Conservation (phyloP, 1,140 invertebrate species). For the Drosophila oshimai region DNA sequence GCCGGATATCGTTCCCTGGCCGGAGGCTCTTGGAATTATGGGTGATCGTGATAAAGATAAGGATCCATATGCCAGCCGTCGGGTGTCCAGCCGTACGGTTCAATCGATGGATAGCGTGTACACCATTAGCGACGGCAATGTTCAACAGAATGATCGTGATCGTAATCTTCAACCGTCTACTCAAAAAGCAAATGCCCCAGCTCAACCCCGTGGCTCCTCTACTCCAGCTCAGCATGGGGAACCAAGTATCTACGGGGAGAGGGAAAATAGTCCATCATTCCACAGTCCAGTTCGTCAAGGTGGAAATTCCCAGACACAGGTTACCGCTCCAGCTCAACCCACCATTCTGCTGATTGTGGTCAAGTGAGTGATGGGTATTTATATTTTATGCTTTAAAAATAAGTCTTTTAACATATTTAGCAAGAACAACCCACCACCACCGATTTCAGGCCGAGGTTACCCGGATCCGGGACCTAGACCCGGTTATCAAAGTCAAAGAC, state of each 20-base stretch:
- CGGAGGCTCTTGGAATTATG: not conserved
- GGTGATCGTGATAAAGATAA: not conserved
- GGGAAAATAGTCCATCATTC: too few relatives aligned
- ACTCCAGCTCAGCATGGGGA: not conserved
- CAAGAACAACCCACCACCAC: not conserved
- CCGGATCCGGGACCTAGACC: not conserved
- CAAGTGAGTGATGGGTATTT: conserved; percentile 8
- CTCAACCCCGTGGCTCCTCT: not conserved
- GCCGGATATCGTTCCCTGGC: not conserved
- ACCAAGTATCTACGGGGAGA: too few relatives aligned
- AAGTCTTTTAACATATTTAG: not conserved
- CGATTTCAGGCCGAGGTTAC: not conserved
- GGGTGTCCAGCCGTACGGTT: not conserved
- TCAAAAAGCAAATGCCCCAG: not conserved
- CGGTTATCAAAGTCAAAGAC: not conserved
- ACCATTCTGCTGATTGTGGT: conserved; percentile 45
- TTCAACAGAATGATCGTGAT: not conserved
- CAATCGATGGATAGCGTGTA: conserved; percentile 1
- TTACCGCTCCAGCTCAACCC: not conserved
- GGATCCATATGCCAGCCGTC: not conserved
- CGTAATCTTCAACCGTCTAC: not conserved
- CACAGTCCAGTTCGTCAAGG: not conserved
- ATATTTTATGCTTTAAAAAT: too few relatives aligned
- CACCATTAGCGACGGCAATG: not conserved
- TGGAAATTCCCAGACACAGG: not conserved